Conservation (phyloP, 2,888 invertebrate genomes). For the Pseudococcus viburni region DNA sequence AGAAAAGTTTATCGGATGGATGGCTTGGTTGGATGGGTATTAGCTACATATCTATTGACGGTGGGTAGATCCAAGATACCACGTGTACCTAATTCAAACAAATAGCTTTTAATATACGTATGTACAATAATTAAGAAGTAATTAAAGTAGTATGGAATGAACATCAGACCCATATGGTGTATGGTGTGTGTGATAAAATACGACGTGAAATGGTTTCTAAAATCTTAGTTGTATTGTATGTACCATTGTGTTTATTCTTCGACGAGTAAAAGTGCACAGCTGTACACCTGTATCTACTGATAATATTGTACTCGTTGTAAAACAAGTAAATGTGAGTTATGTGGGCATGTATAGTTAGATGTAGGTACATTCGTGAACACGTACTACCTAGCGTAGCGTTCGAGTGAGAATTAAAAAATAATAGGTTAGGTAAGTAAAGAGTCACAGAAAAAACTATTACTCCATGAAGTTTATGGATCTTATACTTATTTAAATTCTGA, state of each 20-base stretch:
- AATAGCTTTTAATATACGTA: background rate
- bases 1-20: background rate
- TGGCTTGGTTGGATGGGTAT: background rate
- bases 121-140: conserved; percentile 17
- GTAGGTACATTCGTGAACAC: too few species aligned
- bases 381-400: too few species aligned
- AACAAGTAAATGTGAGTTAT: too few species aligned
- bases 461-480: too few species aligned
- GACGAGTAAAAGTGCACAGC: background rate
- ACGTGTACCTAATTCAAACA: background rate
- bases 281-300: background rate
- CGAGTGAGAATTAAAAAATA: too few species aligned
- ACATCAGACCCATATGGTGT: conserved; percentile 14
- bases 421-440: too few species aligned
- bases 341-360: too few species aligned
- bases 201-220: background rate
- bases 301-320: too few species aligned
- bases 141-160: conserved; percentile 4
- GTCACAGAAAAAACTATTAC: too few species aligned
- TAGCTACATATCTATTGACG: background rate
- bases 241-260: background rate
- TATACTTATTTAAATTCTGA: too few species aligned
- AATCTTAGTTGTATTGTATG: background rate
- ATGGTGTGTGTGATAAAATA: background rate
- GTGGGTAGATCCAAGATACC: background rate